A percentile compares a stretch with the other conserved stretches of the same genome.
Conservation (phyloP, 2,888 invertebrate genomes). For the Schizotus pectinicornis region DNA sequence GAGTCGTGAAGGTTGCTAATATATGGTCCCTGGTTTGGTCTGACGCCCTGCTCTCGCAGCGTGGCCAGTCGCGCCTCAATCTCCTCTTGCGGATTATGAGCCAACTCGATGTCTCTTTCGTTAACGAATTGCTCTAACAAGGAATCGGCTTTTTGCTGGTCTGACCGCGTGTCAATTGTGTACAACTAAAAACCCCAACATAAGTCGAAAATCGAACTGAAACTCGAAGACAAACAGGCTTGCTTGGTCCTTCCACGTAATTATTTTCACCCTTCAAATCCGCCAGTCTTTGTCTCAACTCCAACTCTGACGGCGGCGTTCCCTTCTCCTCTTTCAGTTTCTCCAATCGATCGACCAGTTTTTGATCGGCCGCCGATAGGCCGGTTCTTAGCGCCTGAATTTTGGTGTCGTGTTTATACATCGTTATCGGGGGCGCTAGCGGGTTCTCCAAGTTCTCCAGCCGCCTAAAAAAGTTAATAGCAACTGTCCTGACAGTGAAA, state of each 20-base stretch:
- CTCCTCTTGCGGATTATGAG: slow-evolving; percentile 60
- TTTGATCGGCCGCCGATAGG: slow-evolving; percentile 63
- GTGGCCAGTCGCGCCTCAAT: slow-evolving; percentile 63
- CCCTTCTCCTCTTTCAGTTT: slow-evolving; percentile 68
- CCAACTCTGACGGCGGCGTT: slow-evolving; percentile 65
- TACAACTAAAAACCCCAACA: slow-evolving; percentile 52
- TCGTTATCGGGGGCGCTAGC: slow-evolving; percentile 62
- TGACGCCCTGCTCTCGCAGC: slow-evolving; percentile 59
- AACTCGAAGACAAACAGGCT: slow-evolving; percentile 41
- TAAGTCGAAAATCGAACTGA: neutral
- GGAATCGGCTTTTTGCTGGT: slow-evolving; percentile 74
- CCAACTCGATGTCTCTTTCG: slow-evolving; percentile 59
- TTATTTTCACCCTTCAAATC: slow-evolving; percentile 68
- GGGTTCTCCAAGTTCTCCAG: slow-evolving; percentile 64
- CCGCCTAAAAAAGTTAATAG: slow-evolving; percentile 50
- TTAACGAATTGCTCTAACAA: slow-evolving; percentile 64
- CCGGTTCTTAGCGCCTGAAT: slow-evolving; percentile 55
- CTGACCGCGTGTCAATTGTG: slow-evolving; percentile 66
- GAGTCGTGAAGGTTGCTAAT: slow-evolving; percentile 53
- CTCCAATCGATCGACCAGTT: slow-evolving; percentile 70
- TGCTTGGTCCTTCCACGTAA: slow-evolving; percentile 53
- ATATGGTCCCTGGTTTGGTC: slow-evolving; percentile 53
- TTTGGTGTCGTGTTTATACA: slow-evolving; percentile 59
- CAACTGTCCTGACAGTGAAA: neutral
- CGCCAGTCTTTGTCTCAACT: slow-evolving; percentile 69